Evolutionary conservation across 2,797 vertebrate species (phyloP).

Genomic region (Cetoscarus ocellatus): DNA sequence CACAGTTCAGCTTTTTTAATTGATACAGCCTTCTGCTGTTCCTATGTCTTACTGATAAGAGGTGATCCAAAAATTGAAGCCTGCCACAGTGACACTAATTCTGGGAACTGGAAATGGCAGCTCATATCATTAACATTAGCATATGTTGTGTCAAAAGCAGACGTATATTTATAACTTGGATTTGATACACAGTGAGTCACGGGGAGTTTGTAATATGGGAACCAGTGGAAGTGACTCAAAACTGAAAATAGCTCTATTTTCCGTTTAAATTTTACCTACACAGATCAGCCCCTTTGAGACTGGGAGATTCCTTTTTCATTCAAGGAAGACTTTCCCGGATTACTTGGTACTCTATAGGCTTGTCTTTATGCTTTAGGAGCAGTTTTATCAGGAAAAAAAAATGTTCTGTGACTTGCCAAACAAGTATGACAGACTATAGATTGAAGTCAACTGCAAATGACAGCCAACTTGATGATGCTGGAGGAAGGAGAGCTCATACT

Average conservation of each 20-base stretch:
- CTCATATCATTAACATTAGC: conserved; percentile 7
- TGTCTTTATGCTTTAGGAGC: too few species aligned
- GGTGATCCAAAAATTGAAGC: conserved; percentile 24
- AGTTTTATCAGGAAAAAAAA: too few species aligned
- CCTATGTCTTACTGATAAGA: conserved; percentile 7
- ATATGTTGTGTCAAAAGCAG: conserved; percentile 2
- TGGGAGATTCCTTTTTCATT: too few species aligned
- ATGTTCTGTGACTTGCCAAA: too few species aligned
- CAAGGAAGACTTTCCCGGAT: too few species aligned
- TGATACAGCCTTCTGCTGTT: background rate
- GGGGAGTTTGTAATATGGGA: background rate
- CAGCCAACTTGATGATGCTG: too few species aligned
- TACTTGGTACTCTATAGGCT: too few species aligned
- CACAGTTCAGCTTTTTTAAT: conserved; percentile 9
- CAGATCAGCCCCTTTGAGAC: too few species aligned
- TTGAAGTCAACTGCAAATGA: too few species aligned
- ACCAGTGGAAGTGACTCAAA: background rate
- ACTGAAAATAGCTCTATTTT: background rate
- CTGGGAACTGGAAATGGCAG: conserved; percentile 14
- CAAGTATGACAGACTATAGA: too few species aligned
- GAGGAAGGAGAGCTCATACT: too few species aligned
- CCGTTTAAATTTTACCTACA: too few species aligned
- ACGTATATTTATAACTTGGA: conserved; percentile 16
- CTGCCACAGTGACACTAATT: conserved; percentile 21
- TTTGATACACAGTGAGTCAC: background rate